Conservation (phyloP, 2,113 vertebrate genomes). For the Physeter macrocephalus region DNA sequence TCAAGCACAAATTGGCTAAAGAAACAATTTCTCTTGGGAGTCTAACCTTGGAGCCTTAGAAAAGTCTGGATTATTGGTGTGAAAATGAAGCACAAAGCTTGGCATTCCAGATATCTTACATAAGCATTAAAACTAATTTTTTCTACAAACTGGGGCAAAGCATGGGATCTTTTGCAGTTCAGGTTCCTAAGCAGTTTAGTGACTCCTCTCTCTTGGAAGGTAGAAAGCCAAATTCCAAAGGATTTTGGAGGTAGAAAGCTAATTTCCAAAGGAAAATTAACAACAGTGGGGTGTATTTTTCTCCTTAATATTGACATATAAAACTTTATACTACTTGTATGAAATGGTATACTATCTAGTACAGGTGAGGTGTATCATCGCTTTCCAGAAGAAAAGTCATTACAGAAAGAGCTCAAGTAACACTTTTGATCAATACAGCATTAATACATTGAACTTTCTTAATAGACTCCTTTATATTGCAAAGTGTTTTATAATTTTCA, state of each 20-base stretch:
- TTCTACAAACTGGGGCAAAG: not conserved
- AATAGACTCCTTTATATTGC: not conserved
- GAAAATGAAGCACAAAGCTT: slow-evolving; percentile 19
- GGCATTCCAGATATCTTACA: not conserved
- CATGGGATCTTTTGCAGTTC: not conserved
- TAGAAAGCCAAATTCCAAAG: not conserved
- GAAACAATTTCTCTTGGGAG: slow-evolving; percentile 47
- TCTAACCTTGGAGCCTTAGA: slow-evolving; percentile 11
- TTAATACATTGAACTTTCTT: not conserved
- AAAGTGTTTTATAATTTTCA: not conserved
- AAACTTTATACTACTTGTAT: not conserved
- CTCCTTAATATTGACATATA: not conserved
- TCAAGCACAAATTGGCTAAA: slow-evolving; percentile 40
- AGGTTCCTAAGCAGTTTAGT: slow-evolving; percentile 21
- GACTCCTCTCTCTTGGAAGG: not conserved
- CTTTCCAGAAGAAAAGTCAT: not conserved
- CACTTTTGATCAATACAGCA: not conserved
- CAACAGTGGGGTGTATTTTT: not conserved
- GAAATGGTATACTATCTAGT: not conserved
- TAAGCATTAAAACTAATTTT: slow-evolving; percentile 32
- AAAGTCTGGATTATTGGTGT: slow-evolving; percentile 28
- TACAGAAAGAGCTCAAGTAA: not conserved
- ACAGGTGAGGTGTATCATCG: not conserved
- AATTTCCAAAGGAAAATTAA: not conserved
- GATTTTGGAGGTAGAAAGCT: not conserved